Evolutionary conservation across 2,888 invertebrate genomes (phyloP).

Genomic region (Pyrrhia umbra): DNA sequence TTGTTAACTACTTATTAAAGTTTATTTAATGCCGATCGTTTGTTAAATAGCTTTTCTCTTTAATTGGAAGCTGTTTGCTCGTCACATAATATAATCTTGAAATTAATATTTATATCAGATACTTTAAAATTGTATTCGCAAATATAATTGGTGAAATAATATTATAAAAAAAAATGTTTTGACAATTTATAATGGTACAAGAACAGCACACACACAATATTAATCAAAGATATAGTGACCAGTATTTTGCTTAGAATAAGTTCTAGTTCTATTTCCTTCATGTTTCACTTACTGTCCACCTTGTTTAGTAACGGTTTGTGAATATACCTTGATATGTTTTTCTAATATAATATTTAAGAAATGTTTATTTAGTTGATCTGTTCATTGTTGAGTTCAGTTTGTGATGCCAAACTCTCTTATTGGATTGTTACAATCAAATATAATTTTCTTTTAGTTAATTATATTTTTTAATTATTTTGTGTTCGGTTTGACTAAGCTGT

Average conservation of each 20-base stretch:
- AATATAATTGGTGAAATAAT: slow-evolving; percentile 10
- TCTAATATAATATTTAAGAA: slow-evolving; percentile 21
- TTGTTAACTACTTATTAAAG: slow-evolving; percentile 65
- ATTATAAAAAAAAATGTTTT: slow-evolving; percentile 19
- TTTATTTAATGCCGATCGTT: slow-evolving; percentile 50
- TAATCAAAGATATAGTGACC: slow-evolving; percentile 53
- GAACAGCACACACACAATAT: slow-evolving; percentile 27
- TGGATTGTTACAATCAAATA: slow-evolving; percentile 48
- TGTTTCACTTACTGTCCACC: slow-evolving; percentile 18
- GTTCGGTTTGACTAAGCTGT: slow-evolving; percentile 35
- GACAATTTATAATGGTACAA: slow-evolving; percentile 48
- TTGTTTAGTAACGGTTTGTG: slow-evolving; percentile 16
- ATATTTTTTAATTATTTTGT: slow-evolving; percentile 38
- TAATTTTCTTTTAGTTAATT: slow-evolving; percentile 13
- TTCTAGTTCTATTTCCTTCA: slow-evolving; percentile 52
- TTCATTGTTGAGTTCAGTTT: slow-evolving; percentile 42
- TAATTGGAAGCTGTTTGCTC: slow-evolving; percentile 26
- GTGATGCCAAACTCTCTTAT: slow-evolving; percentile 27
- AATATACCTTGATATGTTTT: slow-evolving; percentile 29
- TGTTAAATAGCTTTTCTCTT: slow-evolving; percentile 29
- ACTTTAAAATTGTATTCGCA: slow-evolving; percentile 15
- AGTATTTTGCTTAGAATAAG: slow-evolving; percentile 62
- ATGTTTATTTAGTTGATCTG: slow-evolving; percentile 30
- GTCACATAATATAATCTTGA: slow-evolving; percentile 20
- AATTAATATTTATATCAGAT: slow-evolving; percentile 7